A percentile compares a stretch with the other conserved stretches of the same genome.
These are phyloP conservation scores for Cosmopolites sordidus DNA, from an alignment of 2,888 invertebrate genomes.

Conservation along the genomic window DNA sequence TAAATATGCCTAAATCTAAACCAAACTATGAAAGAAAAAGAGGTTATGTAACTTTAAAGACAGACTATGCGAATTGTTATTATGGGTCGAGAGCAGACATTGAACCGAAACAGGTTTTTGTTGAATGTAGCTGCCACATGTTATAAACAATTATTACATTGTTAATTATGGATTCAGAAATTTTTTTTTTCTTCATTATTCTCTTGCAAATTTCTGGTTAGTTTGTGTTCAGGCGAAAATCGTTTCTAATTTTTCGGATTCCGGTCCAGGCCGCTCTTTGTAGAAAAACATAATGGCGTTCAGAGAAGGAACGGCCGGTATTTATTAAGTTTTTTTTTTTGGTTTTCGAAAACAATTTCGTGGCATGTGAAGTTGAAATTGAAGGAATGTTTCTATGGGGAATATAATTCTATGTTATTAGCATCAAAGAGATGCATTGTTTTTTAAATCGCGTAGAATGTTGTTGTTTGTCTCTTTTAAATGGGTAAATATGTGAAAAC, in stretches of 20 bases:
- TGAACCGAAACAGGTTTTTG: constrained; percentile 11
- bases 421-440: no score
- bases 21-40: no score
- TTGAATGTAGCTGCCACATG: constrained; percentile 3
- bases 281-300: background rate
- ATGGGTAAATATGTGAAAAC: no score
- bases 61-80: constrained; percentile 4
- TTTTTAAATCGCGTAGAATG: no score
- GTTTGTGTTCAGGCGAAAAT: background rate
- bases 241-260: background rate
- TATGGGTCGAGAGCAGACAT: constrained; percentile 10
- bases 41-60: no score
- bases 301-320: background rate
- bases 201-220: background rate
- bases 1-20: no score
- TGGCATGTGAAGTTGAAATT: no score
- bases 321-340: no score
- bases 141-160: constrained; percentile 10
- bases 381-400: no score
- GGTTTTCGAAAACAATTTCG: no score
- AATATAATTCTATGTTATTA: no score
- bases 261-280: background rate
- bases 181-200: background rate
- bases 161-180: background rate
- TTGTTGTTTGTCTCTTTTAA: no score